A percentile compares a stretch with the other conserved stretches of the same genome.
phyloP scores from a whole-genome alignment of 2,797 vertebrate genomes.

The Columba guinea region DNA sequence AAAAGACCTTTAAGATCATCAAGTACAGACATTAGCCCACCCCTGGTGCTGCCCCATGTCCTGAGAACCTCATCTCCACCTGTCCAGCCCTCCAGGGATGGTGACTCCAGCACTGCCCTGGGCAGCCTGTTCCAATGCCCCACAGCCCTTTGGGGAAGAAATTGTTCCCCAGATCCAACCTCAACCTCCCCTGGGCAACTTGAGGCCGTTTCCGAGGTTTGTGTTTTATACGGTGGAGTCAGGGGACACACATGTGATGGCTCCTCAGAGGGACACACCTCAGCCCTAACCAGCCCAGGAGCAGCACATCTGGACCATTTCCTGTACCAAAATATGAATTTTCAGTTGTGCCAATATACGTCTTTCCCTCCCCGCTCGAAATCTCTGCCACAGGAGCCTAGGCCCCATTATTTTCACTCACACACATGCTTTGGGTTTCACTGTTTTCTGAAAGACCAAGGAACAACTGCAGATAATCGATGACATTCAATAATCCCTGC shows the following conservation, averaged over 20 bases:
- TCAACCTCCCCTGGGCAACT: too few relatives aligned
- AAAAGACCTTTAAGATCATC: too few relatives aligned
- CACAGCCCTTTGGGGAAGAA: too few relatives aligned
- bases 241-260: rapidly evolving
- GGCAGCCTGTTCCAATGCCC: too few relatives aligned
- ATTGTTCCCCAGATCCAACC: too few relatives aligned
- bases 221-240: rapidly evolving
- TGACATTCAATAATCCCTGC: neutral
- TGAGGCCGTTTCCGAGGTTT: neutral
- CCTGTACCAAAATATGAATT: neutral
- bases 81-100: too few relatives aligned
- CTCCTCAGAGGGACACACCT: neutral
- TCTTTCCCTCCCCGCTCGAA: too few relatives aligned
- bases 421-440: neutral
- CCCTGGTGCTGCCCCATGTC: too few relatives aligned
- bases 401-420: neutral
- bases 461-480: neutral
- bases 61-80: too few relatives aligned
- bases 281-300: neutral
- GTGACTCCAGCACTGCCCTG: too few relatives aligned
- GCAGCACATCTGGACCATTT: neutral
- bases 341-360: too few relatives aligned
- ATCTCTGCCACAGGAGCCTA: neutral
- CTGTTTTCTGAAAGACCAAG: neutral
- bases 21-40: too few relatives aligned